Conservation (phyloP, 2,113 vertebrate species). For the Pontoporia blainvillei region DNA sequence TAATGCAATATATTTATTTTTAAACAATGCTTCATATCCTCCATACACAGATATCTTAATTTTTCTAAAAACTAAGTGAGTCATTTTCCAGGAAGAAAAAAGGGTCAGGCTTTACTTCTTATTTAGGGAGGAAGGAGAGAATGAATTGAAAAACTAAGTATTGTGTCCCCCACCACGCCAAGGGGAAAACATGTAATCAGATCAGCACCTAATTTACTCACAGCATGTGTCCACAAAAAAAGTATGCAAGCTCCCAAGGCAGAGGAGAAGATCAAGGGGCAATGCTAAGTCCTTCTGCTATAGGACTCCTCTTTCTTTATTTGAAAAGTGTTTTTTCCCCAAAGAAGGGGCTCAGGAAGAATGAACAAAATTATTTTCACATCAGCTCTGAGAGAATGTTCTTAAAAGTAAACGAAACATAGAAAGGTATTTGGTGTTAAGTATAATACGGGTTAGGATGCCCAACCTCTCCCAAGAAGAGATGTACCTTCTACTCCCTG, state of each 20-base stretch:
- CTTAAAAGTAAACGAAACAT: neutral
- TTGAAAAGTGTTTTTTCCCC: neutral
- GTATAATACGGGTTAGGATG: neutral
- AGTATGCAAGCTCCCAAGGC: neutral
- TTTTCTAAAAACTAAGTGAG: constrained; percentile 19
- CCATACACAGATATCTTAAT: neutral
- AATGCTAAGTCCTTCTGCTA: neutral
- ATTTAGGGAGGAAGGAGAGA: neutral
- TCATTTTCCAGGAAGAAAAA: constrained; percentile 25
- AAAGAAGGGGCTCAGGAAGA: neutral
- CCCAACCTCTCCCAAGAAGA: neutral
- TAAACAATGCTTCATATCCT: constrained; percentile 24
- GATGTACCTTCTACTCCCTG: neutral
- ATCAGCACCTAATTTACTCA: neutral
- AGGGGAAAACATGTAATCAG: neutral
- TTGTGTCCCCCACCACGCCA: neutral
- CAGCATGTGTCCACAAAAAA: neutral
- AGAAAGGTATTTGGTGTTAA: neutral
- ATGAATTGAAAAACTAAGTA: constrained; percentile 11
- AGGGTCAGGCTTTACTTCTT: neutral
- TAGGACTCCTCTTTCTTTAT: neutral
- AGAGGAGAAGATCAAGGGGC: neutral
- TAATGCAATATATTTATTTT: constrained; percentile 1
- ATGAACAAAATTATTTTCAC: neutral
- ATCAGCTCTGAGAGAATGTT: neutral